Conservation (phyloP, 2,113 vertebrate species). For the Tupaia chinensis region DNA sequence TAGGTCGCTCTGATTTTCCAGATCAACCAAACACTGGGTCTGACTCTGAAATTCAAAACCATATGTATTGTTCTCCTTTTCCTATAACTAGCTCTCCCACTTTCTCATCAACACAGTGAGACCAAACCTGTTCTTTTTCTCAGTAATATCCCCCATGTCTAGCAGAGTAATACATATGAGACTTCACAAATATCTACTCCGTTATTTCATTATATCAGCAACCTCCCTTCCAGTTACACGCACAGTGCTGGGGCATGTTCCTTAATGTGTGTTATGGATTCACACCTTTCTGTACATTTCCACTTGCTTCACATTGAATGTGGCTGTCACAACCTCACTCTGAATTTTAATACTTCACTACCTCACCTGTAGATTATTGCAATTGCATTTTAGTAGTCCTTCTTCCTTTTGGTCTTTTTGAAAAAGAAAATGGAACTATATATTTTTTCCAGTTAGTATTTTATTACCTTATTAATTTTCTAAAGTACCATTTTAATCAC, state of each 20-base stretch:
- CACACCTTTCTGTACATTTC: neutral
- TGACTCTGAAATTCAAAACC: neutral
- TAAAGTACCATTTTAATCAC: neutral
- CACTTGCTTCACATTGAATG: neutral
- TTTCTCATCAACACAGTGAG: neutral
- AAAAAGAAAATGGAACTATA: too few relatives aligned
- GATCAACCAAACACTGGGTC: neutral
- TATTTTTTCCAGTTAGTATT: neutral
- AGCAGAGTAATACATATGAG: neutral
- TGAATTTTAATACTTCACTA: neutral
- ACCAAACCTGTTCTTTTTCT: neutral
- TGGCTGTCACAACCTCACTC: neutral
- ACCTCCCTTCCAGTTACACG: neutral
- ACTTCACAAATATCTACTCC: neutral
- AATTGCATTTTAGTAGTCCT: neutral
- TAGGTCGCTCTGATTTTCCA: neutral
- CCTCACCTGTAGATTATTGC: neutral
- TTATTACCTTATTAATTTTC: conserved; percentile 2
- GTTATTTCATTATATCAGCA: neutral
- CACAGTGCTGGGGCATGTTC: neutral
- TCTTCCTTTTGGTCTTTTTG: neutral
- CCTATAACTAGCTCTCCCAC: neutral
- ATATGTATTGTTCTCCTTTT: neutral
- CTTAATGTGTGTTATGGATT: neutral
- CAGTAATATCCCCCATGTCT: neutral